Evolutionary conservation across 2,888 invertebrate species (phyloP).

Genomic region (Drosophila kambysellisi): DNA sequence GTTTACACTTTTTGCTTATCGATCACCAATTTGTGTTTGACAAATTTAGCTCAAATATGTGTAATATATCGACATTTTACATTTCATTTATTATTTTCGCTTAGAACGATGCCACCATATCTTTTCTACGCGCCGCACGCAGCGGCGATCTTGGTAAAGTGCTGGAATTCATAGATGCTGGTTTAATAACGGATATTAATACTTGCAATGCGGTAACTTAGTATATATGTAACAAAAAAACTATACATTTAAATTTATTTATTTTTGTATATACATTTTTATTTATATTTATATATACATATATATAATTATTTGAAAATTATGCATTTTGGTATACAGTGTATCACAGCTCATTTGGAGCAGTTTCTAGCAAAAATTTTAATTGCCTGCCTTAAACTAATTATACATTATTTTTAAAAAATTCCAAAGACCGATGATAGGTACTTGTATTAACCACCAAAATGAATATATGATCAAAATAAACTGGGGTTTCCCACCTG

Average conservation of each 20-base stretch:
- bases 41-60: not conserved
- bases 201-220: constrained; percentile 96
- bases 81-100: not conserved
- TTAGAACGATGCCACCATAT: constrained; percentile 95
- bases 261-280: not conserved
- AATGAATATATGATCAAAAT: no score
- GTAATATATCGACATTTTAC: not conserved
- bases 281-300: not conserved
- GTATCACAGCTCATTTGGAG: no score
- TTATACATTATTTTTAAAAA: no score
- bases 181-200: constrained; percentile 97
- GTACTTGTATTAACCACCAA: no score
- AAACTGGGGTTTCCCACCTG: no score
- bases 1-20: not conserved
- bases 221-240: not conserved
- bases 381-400: no score
- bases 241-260: constrained; percentile 39
- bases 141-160: constrained; percentile 98
- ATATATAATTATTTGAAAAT: not conserved
- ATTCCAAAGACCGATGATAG: no score
- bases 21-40: not conserved
- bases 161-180: constrained; percentile 94
- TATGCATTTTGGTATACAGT: not conserved
- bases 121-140: constrained; percentile 98
- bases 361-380: no score